Evolutionary conservation across 2,888 invertebrate species (phyloP), one percentile per base, ranked within the genome.

Genomic region (Clunio marinus): DNA sequence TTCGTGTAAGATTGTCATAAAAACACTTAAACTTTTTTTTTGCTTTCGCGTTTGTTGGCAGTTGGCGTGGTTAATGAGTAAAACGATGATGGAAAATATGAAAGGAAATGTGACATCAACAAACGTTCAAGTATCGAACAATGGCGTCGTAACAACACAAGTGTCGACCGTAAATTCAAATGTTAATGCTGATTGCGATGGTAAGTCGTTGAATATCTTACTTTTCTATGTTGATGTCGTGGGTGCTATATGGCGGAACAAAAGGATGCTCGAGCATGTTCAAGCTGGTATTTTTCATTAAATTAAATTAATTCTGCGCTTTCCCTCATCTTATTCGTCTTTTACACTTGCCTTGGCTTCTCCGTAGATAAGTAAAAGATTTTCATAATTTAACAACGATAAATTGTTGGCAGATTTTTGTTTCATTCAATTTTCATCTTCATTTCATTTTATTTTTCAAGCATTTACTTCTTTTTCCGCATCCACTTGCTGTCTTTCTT

Each of bases 21-120:
- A 7, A 32, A 32, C 5, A 32, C 5, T 7, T 7, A 32, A 32
- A 32, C 32, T 32, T 32, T 32, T 32, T 32, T 32, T 32, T 32
- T 32, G 32, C 5, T n/a, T n/a, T n/a, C n/a, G n/a, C n/a, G n/a
- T n/a, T n/a, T n/a, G n/a, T n/a, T n/a, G n/a, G n/a, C n/a, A n/a
- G n/a, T n/a, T n/a, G n/a, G n/a, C 17, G 46, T n/a, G 5, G 13
- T 2, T 27, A 27, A 27, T 28, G 8, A 32, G n/a, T 22, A 8
- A 24, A 41, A 13, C 57, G 41, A 27, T 15, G 24, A 60, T 60
- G 20, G 35, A 60, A 25, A 63, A 55, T 20, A 32, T 51, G 28
- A 55, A 51, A 17, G 66, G 55, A 35, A 51, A 51, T 20, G 22
- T 55, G 13, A 17, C 35, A 55, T 66, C 66, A 66, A 66, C 51